These are phyloP conservation scores for Tyria jacobaeae DNA, from an alignment of 2,888 invertebrate species.

Conservation along the genomic window DNA sequence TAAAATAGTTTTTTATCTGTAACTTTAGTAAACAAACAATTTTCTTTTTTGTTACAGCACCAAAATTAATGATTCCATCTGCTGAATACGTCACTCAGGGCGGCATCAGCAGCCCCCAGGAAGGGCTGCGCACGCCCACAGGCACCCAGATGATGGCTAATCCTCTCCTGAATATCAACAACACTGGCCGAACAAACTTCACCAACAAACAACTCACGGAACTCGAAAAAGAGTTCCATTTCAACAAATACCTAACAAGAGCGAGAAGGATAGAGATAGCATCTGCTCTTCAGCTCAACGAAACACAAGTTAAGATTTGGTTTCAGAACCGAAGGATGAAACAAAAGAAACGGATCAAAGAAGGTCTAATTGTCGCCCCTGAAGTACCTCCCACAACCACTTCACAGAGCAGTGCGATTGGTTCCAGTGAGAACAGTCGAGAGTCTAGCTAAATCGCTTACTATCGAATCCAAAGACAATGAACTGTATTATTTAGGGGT, in stretches of 20 bases:
- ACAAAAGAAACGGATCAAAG: constrained; percentile 98
- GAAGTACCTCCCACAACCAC: constrained; percentile 81
- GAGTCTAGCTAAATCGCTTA: constrained; percentile 87
- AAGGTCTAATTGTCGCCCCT: constrained; percentile 90
- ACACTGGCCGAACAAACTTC: constrained; percentile 98
- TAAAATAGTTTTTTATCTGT: no score
- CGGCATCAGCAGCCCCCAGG: constrained; percentile 81
- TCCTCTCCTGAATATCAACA: constrained; percentile 88
- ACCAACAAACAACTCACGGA: constrained; percentile 99
- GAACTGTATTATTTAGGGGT: constrained; percentile 31
- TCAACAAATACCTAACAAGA: constrained; percentile 99
- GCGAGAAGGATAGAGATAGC: constrained; percentile 99
- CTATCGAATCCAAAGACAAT: constrained; percentile 29
- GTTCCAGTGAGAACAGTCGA: constrained; percentile 90
- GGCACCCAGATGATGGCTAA: constrained; percentile 80
- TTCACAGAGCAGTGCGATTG: constrained; percentile 72
- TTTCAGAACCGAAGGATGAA: constrained; percentile 99
- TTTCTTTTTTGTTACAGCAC: constrained; percentile 82
- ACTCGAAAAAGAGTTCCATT: constrained; percentile 99
- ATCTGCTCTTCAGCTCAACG: constrained; percentile 97
- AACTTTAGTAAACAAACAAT: neutral
- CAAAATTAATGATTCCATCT: constrained; percentile 88
- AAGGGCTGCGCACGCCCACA: constrained; percentile 81
- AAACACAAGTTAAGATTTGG: constrained; percentile 99
- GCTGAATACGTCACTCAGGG: constrained; percentile 82